phyloP scores from a whole-genome alignment of 2,113 vertebrate species.

The Heptranchias perlo region DNA sequence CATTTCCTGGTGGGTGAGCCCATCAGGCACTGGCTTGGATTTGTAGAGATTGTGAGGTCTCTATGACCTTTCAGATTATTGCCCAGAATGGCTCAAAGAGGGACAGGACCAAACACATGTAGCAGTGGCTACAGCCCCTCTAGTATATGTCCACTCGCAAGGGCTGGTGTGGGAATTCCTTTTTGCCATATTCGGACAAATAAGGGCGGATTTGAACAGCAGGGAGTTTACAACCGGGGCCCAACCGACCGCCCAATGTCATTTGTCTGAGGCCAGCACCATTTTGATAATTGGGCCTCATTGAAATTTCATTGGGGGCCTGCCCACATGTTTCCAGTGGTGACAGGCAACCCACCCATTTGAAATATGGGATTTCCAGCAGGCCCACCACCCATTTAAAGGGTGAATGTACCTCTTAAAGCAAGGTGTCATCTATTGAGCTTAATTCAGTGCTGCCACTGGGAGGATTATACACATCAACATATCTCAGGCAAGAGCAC shows the following conservation, averaged over 20 bases:
- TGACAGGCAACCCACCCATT: neutral
- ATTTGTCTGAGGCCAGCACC: neutral
- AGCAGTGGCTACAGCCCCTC: too few relatives aligned
- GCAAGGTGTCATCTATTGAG: neutral
- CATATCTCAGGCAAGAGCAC: neutral
- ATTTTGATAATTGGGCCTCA: neutral
- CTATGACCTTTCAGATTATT: neutral
- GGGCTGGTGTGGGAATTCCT: neutral
- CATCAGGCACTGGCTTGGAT: neutral
- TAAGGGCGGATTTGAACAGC: neutral
- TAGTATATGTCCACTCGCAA: neutral
- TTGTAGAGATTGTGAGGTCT: neutral
- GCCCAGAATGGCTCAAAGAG: neutral
- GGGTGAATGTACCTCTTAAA: neutral
- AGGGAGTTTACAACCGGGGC: too few relatives aligned
- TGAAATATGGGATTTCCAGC: neutral
- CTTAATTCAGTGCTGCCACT: neutral
- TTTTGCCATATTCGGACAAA: neutral
- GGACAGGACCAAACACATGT: neutral
- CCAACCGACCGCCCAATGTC: neutral
- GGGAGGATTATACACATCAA: neutral
- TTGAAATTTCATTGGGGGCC: too few relatives aligned
- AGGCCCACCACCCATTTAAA: neutral
- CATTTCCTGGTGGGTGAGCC: neutral
- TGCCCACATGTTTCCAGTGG: neutral